These are phyloP conservation scores for Dasypogon diadema DNA, from an alignment of 2,888 invertebrate species.

Conservation along the genomic window DNA sequence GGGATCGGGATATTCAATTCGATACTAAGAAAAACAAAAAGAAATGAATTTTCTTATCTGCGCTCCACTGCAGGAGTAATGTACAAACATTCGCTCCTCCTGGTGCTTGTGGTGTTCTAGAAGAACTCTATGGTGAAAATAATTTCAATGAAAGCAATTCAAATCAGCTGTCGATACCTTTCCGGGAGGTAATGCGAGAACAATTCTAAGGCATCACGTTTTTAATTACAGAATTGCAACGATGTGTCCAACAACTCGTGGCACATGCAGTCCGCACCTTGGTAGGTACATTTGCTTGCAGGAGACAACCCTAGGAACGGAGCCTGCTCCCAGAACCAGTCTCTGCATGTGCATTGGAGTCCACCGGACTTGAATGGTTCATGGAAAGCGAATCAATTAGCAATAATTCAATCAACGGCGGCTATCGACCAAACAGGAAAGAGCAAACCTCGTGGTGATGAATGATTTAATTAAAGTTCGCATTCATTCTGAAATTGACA, in stretches of 20 bases:
- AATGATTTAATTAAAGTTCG: constrained; percentile 50
- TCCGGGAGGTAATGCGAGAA: constrained; percentile 2
- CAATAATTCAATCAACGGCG: constrained; percentile 48
- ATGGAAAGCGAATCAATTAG: constrained; percentile 49
- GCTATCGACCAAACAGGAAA: constrained; percentile 39
- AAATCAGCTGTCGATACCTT: constrained; percentile 28
- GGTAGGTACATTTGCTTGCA: not conserved
- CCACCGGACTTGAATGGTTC: constrained; percentile 20
- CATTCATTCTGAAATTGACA: constrained; percentile 47
- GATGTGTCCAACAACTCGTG: constrained; percentile 19
- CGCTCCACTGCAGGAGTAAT: no score
- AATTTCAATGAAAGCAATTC: not conserved
- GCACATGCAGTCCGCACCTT: constrained; percentile 8
- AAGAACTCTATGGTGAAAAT: not conserved
- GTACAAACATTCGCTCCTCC: no score
- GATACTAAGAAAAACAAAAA: no score
- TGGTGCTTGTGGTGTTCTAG: no score
- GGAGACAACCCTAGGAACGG: not conserved
- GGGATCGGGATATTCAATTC: no score
- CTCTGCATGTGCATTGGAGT: not conserved
- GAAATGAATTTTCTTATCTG: no score
- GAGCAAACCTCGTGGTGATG: constrained; percentile 38
- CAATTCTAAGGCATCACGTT: constrained; percentile 41
- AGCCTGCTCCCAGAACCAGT: not conserved
- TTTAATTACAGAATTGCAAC: constrained; percentile 38